Conservation (phyloP, 2,797 vertebrate genomes). For the Nothura maculosa region DNA sequence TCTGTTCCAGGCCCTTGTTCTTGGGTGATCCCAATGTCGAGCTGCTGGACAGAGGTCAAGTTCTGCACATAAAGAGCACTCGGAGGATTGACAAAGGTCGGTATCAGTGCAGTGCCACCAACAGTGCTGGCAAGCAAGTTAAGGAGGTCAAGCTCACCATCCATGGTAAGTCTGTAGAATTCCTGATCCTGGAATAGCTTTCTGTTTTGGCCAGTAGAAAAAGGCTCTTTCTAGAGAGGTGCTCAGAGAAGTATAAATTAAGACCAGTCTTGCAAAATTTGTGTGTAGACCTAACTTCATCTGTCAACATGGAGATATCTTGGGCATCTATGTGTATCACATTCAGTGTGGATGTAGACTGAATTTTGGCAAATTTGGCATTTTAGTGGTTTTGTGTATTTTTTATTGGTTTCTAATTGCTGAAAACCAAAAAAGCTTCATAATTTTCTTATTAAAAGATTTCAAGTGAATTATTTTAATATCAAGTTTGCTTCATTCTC, state of each 20-base stretch:
- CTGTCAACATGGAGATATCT: background rate
- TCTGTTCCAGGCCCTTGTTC: conserved; percentile 87
- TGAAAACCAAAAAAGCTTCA: background rate
- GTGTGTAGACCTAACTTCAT: background rate
- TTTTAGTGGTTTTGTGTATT: background rate
- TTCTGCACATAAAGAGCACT: conserved; percentile 87
- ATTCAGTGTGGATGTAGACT: background rate
- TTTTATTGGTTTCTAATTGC: background rate
- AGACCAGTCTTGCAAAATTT: background rate
- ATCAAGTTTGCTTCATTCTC: background rate
- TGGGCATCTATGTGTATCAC: background rate
- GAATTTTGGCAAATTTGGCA: background rate
- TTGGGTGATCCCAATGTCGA: conserved; percentile 90
- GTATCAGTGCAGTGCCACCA: conserved; percentile 92
- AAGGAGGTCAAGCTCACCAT: conserved; percentile 90
- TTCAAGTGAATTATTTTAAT: background rate
- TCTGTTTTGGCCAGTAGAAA: background rate
- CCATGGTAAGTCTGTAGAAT: conserved; percentile 82
- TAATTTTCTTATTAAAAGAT: background rate
- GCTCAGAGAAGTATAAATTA: background rate
- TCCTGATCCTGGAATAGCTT: background rate
- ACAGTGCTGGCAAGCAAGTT: conserved; percentile 90
- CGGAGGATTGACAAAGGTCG: conserved; percentile 92
- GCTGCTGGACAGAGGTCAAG: conserved; percentile 87
- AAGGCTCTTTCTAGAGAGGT: background rate